Evolutionary conservation across 2,113 vertebrate genomes (phyloP).

Genomic region (Phyllostomus discolor): DNA sequence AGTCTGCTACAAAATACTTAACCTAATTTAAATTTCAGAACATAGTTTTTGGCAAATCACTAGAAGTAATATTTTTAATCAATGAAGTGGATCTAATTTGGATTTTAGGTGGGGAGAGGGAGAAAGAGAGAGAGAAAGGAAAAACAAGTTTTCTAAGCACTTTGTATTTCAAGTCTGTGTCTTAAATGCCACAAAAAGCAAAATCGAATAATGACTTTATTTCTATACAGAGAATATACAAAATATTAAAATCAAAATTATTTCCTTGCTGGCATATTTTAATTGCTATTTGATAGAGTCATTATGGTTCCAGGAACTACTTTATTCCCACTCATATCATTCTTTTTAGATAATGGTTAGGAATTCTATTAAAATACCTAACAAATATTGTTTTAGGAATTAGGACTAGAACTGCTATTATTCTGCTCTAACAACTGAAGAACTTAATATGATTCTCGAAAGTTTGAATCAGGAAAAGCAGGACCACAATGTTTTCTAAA

Average conservation of each 20-base stretch:
- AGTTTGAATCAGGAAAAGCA: not conserved
- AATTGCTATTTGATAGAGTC: conserved; percentile 27
- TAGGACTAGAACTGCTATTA: not conserved
- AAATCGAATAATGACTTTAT: conserved; percentile 39
- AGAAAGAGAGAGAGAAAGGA: not conserved
- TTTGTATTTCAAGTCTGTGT: conserved; percentile 42
- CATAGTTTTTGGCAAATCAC: conserved; percentile 71
- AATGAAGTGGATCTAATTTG: conserved; percentile 77
- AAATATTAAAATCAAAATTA: conserved; percentile 29
- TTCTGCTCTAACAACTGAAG: not conserved
- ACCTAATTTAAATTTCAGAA: conserved; percentile 80
- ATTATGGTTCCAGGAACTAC: conserved; percentile 34
- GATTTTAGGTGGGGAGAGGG: conserved; percentile 64
- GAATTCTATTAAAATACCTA: not conserved
- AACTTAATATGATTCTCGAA: not conserved
- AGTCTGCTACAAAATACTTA: conserved; percentile 79
- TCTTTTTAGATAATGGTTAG: conserved; percentile 13
- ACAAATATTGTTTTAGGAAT: not conserved
- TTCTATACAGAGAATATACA: not conserved
- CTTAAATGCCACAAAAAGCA: conserved; percentile 24
- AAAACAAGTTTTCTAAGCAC: conserved; percentile 49
- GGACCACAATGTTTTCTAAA: not conserved
- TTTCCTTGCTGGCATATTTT: conserved; percentile 19
- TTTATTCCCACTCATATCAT: not conserved
- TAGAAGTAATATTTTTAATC: conserved; percentile 80